Evolutionary conservation across 2,797 vertebrate species (phyloP), one percentile per base, ranked within the genome.

Genomic region (Anguilla obscura): DNA sequence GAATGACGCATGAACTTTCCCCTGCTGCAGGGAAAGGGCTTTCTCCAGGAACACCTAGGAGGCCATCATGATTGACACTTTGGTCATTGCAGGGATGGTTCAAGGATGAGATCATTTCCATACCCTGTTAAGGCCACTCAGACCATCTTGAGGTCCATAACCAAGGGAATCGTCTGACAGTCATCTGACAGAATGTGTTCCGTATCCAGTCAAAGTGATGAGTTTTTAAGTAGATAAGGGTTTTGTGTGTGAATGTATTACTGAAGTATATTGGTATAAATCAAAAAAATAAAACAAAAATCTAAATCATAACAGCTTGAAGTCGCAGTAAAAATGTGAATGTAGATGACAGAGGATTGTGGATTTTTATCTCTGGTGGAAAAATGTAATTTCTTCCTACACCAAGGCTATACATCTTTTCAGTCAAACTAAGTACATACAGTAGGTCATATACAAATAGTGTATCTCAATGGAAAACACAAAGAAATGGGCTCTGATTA

Each of bases 31-130:
- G 9, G 60, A 36, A 85, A 58, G 66, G 36, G 12, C 84, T 48
- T 45, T 45, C 21, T 21, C 76, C 36, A 45, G 76, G 36, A 80
- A 85, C 69, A 86, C 85, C 0, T 50, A 16, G 63, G 85, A 86
- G 66, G 48, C 33, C 40, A 30, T 86, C 66, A 30, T 52, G 48
- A 76, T 50, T 86, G 85, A 74, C 66, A 86, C 45, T 21, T 54
- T 74, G 52, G 66, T 76, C 66, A 86, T 86, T 30, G 48, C 21
- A 30, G 30, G 66, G 18, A 86, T 74, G 50, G 63, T 33, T 74
- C 27, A 45, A 33, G 85, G 27, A 86, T 86, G 71, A 86, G 45
- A 86, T 45, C 14, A 79, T 79, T 45, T 79, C 14, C 76, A 45
- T 45, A 9, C 76, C 76, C 40, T 24, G 40, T 80, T 80, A 80